Conservation (phyloP, 2,888 invertebrate species). For the Dicycla oo region DNA sequence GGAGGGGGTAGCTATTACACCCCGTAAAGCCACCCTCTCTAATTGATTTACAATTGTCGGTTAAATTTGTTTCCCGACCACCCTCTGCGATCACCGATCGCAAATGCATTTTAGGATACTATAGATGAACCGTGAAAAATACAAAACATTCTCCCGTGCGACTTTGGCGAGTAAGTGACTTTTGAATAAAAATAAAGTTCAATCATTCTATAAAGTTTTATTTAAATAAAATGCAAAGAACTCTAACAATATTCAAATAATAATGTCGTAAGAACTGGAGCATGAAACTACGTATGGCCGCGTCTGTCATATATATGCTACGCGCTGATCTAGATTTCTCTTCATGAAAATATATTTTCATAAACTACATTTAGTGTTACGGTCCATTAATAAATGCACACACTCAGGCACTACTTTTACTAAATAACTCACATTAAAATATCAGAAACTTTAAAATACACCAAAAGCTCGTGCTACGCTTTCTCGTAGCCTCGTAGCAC, state of each 20-base stretch:
- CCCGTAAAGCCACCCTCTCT: constrained; percentile 88
- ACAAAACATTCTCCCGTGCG: constrained; percentile 20
- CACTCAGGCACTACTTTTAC: background rate
- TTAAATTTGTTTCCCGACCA: constrained; percentile 90
- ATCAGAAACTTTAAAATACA: constrained; percentile 6
- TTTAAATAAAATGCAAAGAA: background rate
- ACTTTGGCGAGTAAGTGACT: background rate
- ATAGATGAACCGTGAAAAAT: constrained; percentile 47
- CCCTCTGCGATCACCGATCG: constrained; percentile 85
- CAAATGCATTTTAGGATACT: constrained; percentile 77
- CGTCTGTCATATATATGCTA: background rate
- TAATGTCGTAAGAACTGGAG: no score
- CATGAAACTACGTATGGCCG: background rate
- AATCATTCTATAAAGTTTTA: background rate
- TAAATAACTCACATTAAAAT: background rate
- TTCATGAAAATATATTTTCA: background rate
- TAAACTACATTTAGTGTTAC: no score
- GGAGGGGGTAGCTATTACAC: constrained; percentile 85
- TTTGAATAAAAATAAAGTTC: background rate
- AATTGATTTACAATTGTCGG: constrained; percentile 91
- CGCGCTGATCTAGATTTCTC: background rate
- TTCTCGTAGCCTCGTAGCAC: constrained; percentile 57
- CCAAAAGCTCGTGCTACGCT: constrained; percentile 38
- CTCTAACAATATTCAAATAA: no score
- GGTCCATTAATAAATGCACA: background rate